Percentiles rank a stretch among this genome's conserved stretches.
phyloP scores from a whole-genome alignment of 2,888 invertebrate genomes.

The Melipona bicolor region DNA sequence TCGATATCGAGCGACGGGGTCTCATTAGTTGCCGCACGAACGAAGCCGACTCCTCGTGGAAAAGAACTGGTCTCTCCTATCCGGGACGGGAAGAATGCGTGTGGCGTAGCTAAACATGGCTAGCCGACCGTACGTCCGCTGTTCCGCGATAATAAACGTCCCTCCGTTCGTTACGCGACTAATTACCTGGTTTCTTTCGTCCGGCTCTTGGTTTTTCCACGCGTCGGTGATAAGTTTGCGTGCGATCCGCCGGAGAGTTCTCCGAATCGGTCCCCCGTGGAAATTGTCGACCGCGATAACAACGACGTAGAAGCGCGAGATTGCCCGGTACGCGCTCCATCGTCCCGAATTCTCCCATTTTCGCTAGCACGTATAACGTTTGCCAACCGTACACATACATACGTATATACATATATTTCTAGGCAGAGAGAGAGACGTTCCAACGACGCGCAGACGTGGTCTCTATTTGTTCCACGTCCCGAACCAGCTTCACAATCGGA shows the following conservation, averaged over 20 bases:
- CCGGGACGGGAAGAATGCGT: slow-evolving; percentile 43
- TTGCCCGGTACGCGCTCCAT: background rate
- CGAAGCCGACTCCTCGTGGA: slow-evolving; percentile 14
- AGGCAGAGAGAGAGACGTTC: background rate
- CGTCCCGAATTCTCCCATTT: background rate
- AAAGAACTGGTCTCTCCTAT: slow-evolving; percentile 57
- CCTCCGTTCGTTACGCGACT: slow-evolving; percentile 45
- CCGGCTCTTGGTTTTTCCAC: slow-evolving; percentile 10
- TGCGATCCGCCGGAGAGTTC: slow-evolving; percentile 37
- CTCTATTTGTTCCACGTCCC: slow-evolving; percentile 53
- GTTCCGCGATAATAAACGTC: slow-evolving; percentile 61
- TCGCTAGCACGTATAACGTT: background rate
- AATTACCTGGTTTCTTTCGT: slow-evolving; percentile 49
- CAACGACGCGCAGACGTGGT: slow-evolving; percentile 13
- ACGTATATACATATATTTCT: background rate
- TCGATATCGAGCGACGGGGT: slow-evolving; percentile 45
- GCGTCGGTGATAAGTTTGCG: slow-evolving; percentile 31
- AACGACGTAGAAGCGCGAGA: background rate
- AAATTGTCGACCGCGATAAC: slow-evolving; percentile 19
- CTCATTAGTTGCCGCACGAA: slow-evolving; percentile 44
- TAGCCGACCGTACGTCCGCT: background rate
- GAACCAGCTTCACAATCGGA: slow-evolving; percentile 45
- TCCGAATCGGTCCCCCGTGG: slow-evolving; percentile 3
- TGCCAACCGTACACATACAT: background rate
- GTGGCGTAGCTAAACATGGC: slow-evolving; percentile 61